Percentiles rank a stretch among this genome's conserved stretches.
Conservation (phyloP, 2,888 invertebrate species). For the Oscheius myriophilus region DNA sequence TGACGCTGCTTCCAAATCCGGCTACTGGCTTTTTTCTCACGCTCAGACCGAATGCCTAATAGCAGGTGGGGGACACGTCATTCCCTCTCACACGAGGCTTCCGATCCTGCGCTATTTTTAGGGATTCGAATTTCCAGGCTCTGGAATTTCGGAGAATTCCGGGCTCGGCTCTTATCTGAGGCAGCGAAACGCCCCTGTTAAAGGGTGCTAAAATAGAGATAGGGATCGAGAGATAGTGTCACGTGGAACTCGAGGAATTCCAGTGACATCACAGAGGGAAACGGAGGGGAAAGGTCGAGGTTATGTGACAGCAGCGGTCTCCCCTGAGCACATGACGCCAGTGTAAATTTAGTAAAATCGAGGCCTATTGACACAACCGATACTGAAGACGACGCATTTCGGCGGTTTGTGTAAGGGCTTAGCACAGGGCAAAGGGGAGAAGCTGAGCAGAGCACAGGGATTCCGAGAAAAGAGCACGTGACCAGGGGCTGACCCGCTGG, state of each 20-base stretch:
- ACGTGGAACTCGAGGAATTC: slow-evolving; percentile 17
- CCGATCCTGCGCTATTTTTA: no score
- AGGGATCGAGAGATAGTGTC: slow-evolving; percentile 4
- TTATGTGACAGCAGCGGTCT: background rate
- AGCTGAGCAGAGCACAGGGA: no score
- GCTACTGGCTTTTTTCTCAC: no score
- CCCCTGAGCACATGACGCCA: slow-evolving; percentile 6
- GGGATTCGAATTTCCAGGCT: no score
- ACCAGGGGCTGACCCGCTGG: slow-evolving; percentile 10
- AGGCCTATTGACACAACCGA: slow-evolving; percentile 19
- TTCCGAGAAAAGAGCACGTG: slow-evolving; percentile 12
- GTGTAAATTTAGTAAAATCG: slow-evolving; percentile 5
- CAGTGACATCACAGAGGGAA: slow-evolving; percentile 3
- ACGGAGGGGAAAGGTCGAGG: no score
- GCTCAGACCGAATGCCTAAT: no score
- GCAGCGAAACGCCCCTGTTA: slow-evolving; percentile 9
- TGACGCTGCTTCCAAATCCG: no score
- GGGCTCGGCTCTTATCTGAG: background rate
- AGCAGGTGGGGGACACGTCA: no score
- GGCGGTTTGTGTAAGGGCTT: slow-evolving; percentile 17
- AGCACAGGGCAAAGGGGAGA: background rate
- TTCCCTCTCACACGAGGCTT: no score
- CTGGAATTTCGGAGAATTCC: slow-evolving; percentile 8
- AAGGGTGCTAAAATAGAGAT: slow-evolving; percentile 25
- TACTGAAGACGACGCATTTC: slow-evolving; percentile 11